Evolutionary conservation across 2,113 vertebrate species (phyloP), one percentile per base, ranked within the genome.

Genomic region (Strix uralensis): DNA sequence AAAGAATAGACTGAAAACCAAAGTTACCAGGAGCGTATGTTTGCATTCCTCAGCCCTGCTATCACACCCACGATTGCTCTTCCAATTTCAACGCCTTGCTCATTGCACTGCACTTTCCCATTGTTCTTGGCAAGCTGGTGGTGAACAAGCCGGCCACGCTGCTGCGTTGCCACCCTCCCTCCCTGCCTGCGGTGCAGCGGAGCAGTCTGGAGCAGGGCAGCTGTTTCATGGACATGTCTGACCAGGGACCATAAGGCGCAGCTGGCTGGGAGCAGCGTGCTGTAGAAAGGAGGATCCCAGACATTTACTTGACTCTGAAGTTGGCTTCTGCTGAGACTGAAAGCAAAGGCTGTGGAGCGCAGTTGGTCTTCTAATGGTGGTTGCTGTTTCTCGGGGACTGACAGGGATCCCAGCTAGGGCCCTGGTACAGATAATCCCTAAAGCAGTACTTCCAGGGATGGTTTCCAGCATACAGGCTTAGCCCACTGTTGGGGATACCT

Each of bases 241-340:
- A 20, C 13, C 19, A 13, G 54, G 70, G 46, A 9, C 36, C 0
- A 0, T 13, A 10, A 25, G 49, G 49, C 0, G 0, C 13, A 55
- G 69, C 19, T 15, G 44, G 67, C 49, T 23, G 42, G 52, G 32
- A 67, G 49, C 32, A 38, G 42, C 3, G 1, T 1, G 49, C 25
- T 54, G 38, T 20, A 8, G 30, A 15, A 40, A 73, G 67, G 13
- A 54, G 30, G 29, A 10, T 36, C 22, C 49, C 36, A 23, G 34
- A 1, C 4, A 9, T 29, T 23, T 36, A 13, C 19, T 22, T 38
- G 55, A 12, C 55, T 63, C 36, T 9, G 3, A 51, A 46, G 47
- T 0, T 57, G 59, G 36, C 54, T 86, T 66, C 51, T 73, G 58
- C 75, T 23, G 36, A 21, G 72, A 7, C 46, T 46, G 75, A 77